A percentile compares a stretch with the other conserved stretches of the same genome.
Evolutionary conservation across 1,140 invertebrate genomes (phyloP).

Genomic region (Rhagoletis zephyria): DNA sequence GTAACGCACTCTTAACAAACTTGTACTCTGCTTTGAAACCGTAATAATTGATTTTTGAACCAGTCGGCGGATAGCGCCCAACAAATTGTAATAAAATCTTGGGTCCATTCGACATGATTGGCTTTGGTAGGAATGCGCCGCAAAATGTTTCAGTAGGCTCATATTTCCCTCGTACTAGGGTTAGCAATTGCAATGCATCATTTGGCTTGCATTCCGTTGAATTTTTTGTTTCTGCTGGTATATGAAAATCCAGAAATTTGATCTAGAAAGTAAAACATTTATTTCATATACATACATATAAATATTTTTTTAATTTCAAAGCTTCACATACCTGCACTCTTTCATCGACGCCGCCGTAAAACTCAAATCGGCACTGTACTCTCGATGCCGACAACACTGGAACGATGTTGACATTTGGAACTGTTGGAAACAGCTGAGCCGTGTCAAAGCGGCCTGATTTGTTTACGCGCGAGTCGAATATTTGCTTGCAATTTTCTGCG

Average conservation of each 20-base stretch:
- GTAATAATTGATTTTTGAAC: slow-evolving; percentile 79
- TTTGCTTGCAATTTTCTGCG: slow-evolving; percentile 78
- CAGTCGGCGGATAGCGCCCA: slow-evolving; percentile 77
- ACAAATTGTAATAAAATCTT: slow-evolving; percentile 87
- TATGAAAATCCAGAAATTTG: slow-evolving; percentile 68
- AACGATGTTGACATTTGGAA: slow-evolving; percentile 53
- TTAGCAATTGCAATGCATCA: slow-evolving; percentile 67
- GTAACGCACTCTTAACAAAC: slow-evolving; percentile 87
- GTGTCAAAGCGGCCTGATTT: slow-evolving; percentile 87
- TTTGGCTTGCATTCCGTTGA: slow-evolving; percentile 62
- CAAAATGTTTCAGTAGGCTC: slow-evolving; percentile 84
- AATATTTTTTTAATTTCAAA: slow-evolving; percentile 63
- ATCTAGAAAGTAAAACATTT: slow-evolving; percentile 59
- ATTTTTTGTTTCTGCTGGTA: slow-evolving; percentile 66
- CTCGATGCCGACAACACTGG: slow-evolving; percentile 61
- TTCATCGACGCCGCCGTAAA: slow-evolving; percentile 86
- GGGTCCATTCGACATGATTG: slow-evolving; percentile 91
- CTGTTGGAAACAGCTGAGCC: slow-evolving; percentile 76
- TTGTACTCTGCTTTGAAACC: slow-evolving; percentile 90
- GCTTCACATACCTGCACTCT: slow-evolving; percentile 78
- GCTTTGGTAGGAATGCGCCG: slow-evolving; percentile 83
- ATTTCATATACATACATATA: background rate
- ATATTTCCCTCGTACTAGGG: slow-evolving; percentile 62
- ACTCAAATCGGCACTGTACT: slow-evolving; percentile 87
- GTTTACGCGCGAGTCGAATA: slow-evolving; percentile 84